phyloP scores from a whole-genome alignment of 2,888 invertebrate genomes.

The Muscina levida region DNA sequence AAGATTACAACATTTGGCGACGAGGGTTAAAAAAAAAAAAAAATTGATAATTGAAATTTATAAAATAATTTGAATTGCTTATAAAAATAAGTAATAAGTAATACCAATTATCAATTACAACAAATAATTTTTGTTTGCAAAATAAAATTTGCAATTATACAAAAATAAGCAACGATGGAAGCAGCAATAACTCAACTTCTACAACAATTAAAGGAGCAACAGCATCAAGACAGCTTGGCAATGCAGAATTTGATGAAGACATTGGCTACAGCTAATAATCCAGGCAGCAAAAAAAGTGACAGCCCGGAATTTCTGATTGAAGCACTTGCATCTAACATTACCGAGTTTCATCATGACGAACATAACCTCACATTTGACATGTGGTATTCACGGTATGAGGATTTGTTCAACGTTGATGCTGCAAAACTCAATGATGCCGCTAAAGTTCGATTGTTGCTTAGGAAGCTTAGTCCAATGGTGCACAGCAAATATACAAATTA shows the following conservation, averaged over 20 bases:
- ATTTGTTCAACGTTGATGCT: conserved; percentile 59
- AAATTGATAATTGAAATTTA: too few relatives aligned
- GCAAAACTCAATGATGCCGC: conserved; percentile 58
- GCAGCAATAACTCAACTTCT: not conserved
- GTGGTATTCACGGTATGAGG: conserved; percentile 58
- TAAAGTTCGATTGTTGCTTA: conserved; percentile 59
- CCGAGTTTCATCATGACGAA: conserved; percentile 55
- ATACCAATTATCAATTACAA: too few relatives aligned
- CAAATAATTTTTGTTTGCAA: too few relatives aligned
- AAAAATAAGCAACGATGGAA: too few relatives aligned
- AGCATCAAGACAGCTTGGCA: conserved; percentile 39
- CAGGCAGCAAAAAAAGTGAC: not conserved
- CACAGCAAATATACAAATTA: conserved; percentile 58
- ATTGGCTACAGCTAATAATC: not conserved
- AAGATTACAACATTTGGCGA: too few relatives aligned
- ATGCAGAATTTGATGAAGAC: conserved; percentile 34
- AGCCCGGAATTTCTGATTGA: conserved; percentile 51
- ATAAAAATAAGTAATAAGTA: too few relatives aligned
- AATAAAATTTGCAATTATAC: too few relatives aligned
- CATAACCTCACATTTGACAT: conserved; percentile 64
- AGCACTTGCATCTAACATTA: conserved; percentile 56
- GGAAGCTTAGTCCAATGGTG: conserved; percentile 55
- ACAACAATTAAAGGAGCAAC: conserved; percentile 1
- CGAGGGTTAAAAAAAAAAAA: too few relatives aligned
- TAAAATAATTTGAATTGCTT: too few relatives aligned